Percentiles rank a stretch among this genome's conserved stretches.
Evolutionary conservation across 2,113 vertebrate genomes (phyloP).

Genomic region (Clarias macrocephalus): DNA sequence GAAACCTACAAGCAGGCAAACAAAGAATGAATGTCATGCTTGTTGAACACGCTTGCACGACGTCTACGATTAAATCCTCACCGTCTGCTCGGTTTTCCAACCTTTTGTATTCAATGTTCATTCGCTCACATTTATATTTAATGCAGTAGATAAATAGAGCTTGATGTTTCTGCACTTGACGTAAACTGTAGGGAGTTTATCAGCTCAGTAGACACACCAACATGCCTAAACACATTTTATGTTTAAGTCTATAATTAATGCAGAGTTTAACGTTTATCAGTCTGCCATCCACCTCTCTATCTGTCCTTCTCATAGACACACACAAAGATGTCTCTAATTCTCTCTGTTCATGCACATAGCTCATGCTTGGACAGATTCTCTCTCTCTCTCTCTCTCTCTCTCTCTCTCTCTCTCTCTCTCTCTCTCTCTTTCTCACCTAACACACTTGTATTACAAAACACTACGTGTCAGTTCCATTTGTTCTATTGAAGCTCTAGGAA

Average conservation of each 20-base stretch:
- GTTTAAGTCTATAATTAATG: constrained; percentile 18
- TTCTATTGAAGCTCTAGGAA: background rate
- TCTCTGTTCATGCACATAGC: background rate
- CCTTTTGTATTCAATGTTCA: background rate
- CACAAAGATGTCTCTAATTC: background rate
- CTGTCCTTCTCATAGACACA: background rate
- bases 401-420: too few relatives aligned
- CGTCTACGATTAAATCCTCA: background rate
- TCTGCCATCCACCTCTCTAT: background rate
- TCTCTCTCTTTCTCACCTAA: background rate
- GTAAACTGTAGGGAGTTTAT: background rate
- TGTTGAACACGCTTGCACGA: background rate
- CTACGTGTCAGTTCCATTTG: background rate
- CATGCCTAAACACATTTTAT: background rate
- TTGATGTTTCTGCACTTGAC: background rate
- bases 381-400: too few relatives aligned
- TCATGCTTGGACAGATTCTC: background rate
- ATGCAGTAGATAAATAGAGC: background rate
- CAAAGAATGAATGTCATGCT: constrained; percentile 5
- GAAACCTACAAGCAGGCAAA: background rate
- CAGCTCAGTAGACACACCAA: background rate
- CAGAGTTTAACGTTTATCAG: constrained; percentile 12
- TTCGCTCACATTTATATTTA: background rate
- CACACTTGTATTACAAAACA: background rate
- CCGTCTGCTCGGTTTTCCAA: background rate